Base-by-base conservation (phyloP, 2,113 vertebrate species). In the Plecotus auritus region DNA sequence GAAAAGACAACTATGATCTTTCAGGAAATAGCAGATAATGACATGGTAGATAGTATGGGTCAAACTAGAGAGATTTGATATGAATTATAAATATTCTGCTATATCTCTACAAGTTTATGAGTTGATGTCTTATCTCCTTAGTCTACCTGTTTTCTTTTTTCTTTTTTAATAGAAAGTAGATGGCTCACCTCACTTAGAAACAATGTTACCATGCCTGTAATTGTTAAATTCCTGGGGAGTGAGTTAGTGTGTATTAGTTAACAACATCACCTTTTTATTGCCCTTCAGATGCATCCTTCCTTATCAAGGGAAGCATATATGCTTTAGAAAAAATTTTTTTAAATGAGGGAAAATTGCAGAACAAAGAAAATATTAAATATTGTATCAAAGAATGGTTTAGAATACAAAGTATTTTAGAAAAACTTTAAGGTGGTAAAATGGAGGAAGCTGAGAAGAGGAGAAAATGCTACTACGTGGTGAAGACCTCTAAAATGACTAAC, bases 31-130 rank as follows among this genome's bases (percentile, higher is more conserved):
- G 54, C 28, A 74, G 40, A 93, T 82, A 92, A 40, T 70, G 30
- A 82, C 28, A 81, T 64, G 56, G 92, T 81, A 13, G 37, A 72
- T 54, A 47, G 17, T 67, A 14, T 49, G 85, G 45, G 16, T 67
- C n/a, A 82, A 88, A 82, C 22, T 67, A 73, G 96, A 94, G 77
- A 93, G 28, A 9, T 91, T 83, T 74, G 59, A 37, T 37, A 92
- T 91, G 78, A 94, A 95, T 96, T 95, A 86, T 69, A 93, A 85
- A 85, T 89, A 42, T 85, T 90, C 67, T 83, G 8, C 7, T 94
- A 82, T 90, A 85, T 86, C 10, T 88, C 95, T 76, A 16, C 77
- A 92, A 45, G 20, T 85, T 37, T 95, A 0, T 87, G 70, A 95
- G 20, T 78, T 16, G 93, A 67, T 69, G 26, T 67, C 49, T 95